Conservation (phyloP, 2,113 vertebrate species). For the Delphinus delphis region DNA sequence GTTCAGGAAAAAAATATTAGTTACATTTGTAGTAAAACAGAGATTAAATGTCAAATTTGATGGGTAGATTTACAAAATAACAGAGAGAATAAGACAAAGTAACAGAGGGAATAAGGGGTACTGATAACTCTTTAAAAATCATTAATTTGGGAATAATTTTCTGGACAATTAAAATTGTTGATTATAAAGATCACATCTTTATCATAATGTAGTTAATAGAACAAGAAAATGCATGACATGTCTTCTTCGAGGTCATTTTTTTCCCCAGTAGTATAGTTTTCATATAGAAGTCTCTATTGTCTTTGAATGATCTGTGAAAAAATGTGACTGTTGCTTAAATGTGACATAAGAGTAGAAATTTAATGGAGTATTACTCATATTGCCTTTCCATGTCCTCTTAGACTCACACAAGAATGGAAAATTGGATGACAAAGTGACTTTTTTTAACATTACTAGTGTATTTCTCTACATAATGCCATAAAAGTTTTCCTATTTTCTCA, state of each 20-base stretch:
- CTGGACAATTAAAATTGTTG: background rate
- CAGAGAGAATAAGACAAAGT: background rate
- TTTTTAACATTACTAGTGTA: background rate
- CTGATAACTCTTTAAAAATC: background rate
- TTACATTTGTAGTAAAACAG: conserved; percentile 15
- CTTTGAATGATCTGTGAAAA: background rate
- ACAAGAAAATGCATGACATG: background rate
- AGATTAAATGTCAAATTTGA: background rate
- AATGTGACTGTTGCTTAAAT: background rate
- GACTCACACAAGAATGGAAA: background rate
- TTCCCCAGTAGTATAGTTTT: background rate
- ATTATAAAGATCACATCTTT: background rate
- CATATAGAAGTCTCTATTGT: background rate
- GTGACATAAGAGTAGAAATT: background rate
- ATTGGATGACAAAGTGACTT: background rate
- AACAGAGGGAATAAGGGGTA: background rate
- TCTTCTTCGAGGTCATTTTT: background rate
- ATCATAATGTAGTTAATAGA: background rate
- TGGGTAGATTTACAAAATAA: background rate
- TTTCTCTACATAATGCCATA: background rate
- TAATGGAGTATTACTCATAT: background rate
- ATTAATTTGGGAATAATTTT: background rate
- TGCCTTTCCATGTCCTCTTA: background rate
- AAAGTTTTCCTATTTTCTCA: background rate
- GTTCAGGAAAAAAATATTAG: background rate